A percentile compares a stretch with the other conserved stretches of the same genome.
Conservation (phyloP, 2,113 vertebrate species). For the Corvus hawaiiensis region DNA sequence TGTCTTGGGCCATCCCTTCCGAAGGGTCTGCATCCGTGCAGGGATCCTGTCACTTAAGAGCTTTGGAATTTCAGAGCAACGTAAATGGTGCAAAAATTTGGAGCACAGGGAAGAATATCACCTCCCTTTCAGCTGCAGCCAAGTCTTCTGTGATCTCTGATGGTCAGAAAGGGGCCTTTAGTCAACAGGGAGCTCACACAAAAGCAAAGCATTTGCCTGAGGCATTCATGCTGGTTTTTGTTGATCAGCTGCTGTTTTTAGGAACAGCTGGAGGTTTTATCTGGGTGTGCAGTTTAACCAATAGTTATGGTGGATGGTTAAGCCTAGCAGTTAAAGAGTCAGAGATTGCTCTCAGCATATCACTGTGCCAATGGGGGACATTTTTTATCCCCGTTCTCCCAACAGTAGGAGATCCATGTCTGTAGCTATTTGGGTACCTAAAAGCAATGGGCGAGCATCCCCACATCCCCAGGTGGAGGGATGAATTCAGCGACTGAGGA, state of each 20-base stretch:
- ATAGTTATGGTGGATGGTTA: background rate
- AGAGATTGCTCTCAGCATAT: background rate
- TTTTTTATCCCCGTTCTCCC: background rate
- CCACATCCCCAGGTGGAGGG: background rate
- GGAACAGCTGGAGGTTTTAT: slow-evolving; percentile 6
- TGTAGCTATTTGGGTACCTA: background rate
- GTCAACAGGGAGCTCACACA: background rate
- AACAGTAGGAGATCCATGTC: background rate
- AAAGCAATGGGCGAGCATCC: fast-evolving
- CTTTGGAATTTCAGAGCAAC: background rate
- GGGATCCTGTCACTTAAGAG: background rate
- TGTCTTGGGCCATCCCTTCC: background rate
- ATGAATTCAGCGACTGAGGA: background rate
- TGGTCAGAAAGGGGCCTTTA: background rate
- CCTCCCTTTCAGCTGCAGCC: background rate
- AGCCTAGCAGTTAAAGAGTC: background rate
- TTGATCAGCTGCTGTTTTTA: background rate
- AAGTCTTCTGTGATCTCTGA: background rate
- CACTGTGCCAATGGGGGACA: background rate
- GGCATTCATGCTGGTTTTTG: background rate
- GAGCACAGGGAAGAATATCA: background rate
- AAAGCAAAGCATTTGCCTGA: background rate
- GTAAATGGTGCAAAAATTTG: background rate
- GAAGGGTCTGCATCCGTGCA: background rate
- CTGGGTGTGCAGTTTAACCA: background rate